phyloP scores from a whole-genome alignment of 23 tunicate species.

The Trididemnum miniatum region DNA sequence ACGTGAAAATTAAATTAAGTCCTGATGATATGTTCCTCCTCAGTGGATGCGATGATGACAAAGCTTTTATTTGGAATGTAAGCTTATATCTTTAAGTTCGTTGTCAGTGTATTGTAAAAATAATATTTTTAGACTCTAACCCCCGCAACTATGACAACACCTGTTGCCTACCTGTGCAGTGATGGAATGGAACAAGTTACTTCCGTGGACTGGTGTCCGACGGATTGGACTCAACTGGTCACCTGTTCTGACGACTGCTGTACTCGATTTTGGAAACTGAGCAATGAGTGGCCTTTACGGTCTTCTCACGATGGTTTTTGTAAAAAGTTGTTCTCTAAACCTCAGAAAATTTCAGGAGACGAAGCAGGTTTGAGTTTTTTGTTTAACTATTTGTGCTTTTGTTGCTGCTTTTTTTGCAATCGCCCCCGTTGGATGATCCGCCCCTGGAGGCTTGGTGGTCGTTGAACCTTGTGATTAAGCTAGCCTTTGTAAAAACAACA shows the following conservation, averaged over 20 bases:
- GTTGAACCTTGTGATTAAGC: too few species aligned
- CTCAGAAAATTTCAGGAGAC: not conserved
- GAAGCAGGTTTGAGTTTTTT: too few species aligned
- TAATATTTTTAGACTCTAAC: not conserved
- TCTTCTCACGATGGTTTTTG: constrained; percentile 14
- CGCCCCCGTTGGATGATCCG: too few species aligned
- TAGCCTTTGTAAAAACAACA: too few species aligned
- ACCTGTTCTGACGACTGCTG: constrained; percentile 93
- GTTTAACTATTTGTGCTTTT: too few species aligned
- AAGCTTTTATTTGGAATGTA: constrained; percentile 84
- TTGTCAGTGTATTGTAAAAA: not conserved
- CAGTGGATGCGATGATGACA: constrained; percentile 75
- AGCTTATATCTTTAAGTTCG: not conserved
- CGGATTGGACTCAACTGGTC: constrained; percentile 49
- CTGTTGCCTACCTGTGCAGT: constrained; percentile 13
- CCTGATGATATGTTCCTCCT: constrained; percentile 72
- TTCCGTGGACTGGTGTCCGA: constrained; percentile 83
- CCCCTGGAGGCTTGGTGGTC: too few species aligned
- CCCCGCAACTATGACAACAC: not conserved
- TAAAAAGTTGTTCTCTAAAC: not conserved
- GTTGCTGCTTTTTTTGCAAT: too few species aligned
- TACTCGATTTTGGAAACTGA: constrained; percentile 67
- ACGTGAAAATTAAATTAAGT: constrained; percentile 66
- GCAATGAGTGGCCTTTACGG: not conserved
- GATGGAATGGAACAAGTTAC: constrained; percentile 71